Conservation (phyloP, 2,113 vertebrate genomes). For the Trinectes maculatus region DNA sequence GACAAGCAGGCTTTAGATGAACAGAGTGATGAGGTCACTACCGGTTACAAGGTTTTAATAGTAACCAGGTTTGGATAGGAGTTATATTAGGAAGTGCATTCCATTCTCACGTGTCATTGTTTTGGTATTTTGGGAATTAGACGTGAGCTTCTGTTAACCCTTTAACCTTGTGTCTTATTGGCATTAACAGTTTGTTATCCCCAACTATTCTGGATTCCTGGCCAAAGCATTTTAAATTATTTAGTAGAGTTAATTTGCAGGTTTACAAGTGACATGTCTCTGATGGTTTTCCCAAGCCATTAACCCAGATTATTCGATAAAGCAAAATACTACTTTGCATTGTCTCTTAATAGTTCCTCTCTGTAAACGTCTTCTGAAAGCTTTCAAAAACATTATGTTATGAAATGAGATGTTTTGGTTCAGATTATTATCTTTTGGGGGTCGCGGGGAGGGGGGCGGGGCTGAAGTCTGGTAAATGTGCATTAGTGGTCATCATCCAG, state of each 20-base stretch:
- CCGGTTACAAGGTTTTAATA: slow-evolving; percentile 33
- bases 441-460: no score
- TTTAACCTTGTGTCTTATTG: no score
- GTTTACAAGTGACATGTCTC: not conserved
- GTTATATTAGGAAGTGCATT: slow-evolving; percentile 32
- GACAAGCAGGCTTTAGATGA: slow-evolving; percentile 25
- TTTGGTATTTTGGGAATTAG: slow-evolving; percentile 37
- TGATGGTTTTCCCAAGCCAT: not conserved
- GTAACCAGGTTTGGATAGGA: slow-evolving; percentile 5
- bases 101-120: slow-evolving; percentile 9
- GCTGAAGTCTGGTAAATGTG: no score
- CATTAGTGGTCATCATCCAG: no score
- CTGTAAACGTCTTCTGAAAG: not conserved
- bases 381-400: not conserved
- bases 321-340: not conserved
- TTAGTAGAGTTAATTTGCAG: not conserved
- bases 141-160: no score
- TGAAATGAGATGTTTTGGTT: not conserved
- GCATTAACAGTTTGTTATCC: no score
- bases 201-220: no score
- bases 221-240: no score
- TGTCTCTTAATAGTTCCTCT: not conserved
- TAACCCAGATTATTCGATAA: not conserved
- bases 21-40: not conserved
- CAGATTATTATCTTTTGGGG: no score